Evolutionary conservation across 2,113 vertebrate species (phyloP).

Genomic region (Gopherus flavomarginatus): DNA sequence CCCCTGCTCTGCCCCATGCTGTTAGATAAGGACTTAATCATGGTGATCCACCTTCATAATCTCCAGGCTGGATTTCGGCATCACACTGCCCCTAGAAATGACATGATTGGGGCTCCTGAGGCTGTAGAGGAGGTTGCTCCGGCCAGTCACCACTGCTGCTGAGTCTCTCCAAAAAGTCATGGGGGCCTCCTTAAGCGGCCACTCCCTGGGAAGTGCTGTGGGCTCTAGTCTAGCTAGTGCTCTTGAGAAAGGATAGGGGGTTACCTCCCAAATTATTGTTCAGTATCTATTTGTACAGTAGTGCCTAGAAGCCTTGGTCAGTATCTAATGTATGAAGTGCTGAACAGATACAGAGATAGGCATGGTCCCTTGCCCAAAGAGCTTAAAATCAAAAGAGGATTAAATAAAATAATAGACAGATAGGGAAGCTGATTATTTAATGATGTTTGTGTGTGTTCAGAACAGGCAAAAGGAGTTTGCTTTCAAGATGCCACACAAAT

Average conservation of each 20-base stretch:
- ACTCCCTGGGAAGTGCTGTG: background rate
- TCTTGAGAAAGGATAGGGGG: background rate
- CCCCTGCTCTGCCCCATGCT: background rate
- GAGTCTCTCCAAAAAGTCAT: background rate
- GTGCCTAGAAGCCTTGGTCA: background rate
- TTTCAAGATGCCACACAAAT: background rate
- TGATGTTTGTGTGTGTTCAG: background rate
- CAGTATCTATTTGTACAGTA: background rate
- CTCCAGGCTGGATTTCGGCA: background rate
- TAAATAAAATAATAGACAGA: background rate
- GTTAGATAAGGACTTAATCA: fast-evolving
- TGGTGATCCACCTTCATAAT: background rate
- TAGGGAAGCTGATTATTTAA: background rate
- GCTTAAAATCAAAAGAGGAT: background rate
- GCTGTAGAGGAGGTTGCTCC: background rate
- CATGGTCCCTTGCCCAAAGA: background rate
- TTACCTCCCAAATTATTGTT: background rate
- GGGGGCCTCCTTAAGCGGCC: background rate
- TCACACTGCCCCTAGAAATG: background rate
- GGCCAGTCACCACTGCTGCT: background rate
- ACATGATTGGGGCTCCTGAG: background rate
- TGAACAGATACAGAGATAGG: background rate
- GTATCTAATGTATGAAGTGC: background rate
- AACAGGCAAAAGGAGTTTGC: background rate
- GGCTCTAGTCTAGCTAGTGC: background rate